phyloP scores from a whole-genome alignment of 2,888 invertebrate genomes.

The Spilosoma lubricipeda region DNA sequence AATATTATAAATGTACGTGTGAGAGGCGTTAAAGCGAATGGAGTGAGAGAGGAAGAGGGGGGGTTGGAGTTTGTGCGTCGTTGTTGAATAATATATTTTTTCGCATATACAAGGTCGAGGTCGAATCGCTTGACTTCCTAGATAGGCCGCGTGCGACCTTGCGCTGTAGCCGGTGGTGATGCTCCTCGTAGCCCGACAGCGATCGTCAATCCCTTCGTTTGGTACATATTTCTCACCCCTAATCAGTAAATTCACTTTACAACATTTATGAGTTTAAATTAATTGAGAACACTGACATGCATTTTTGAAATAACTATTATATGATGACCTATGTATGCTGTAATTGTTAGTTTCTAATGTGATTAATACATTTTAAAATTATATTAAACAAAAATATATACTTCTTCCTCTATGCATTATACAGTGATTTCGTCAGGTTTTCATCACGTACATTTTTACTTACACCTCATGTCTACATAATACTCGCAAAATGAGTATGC shows the following conservation, averaged over 20 bases:
- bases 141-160: conserved; percentile 68
- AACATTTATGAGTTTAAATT: not conserved
- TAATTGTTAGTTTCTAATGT: not conserved
- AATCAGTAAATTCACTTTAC: not conserved
- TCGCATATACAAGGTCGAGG: conserved; percentile 83
- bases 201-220: conserved; percentile 26
- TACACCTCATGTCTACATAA: conserved; percentile 65
- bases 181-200: conserved; percentile 47
- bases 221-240: not conserved
- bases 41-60: conserved; percentile 43
- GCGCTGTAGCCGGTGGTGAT: conserved; percentile 47
- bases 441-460: conserved; percentile 60
- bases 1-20: conserved; percentile 6
- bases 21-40: conserved; percentile 33
- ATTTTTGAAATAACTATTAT: not conserved
- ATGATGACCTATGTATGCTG: not conserved
- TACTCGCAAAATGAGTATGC: conserved; percentile 79
- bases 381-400: conserved; percentile 47
- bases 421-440: conserved; percentile 64
- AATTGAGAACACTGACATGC: not conserved
- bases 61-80: conserved; percentile 62
- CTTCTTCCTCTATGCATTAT: conserved; percentile 49
- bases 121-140: conserved; percentile 83
- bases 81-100: conserved; percentile 78
- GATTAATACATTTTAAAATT: no score